Evolutionary conservation across 2,888 invertebrate genomes (phyloP).

Genomic region (Thera obeliscata): DNA sequence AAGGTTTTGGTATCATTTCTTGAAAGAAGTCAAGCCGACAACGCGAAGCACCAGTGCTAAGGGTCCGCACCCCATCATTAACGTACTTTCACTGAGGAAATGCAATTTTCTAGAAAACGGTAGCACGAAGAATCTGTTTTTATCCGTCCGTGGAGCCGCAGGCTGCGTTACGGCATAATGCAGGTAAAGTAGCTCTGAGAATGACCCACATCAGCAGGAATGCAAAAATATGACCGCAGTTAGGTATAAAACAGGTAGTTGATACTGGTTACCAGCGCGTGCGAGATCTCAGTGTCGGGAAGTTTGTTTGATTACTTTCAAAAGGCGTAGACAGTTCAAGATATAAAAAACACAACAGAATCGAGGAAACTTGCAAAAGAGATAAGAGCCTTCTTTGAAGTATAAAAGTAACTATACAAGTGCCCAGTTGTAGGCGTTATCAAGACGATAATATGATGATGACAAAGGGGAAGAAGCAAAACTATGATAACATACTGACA

Average conservation of each 20-base stretch:
- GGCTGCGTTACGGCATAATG: conserved; percentile 74
- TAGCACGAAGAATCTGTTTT: conserved; percentile 80
- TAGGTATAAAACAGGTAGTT: conserved; percentile 3
- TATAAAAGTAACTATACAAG: too few species aligned
- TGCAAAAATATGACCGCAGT: conserved; percentile 43
- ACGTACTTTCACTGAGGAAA: conserved; percentile 80
- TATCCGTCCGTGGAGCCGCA: conserved; percentile 70
- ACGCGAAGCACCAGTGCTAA: conserved; percentile 45
- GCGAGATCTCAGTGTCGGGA: background rate
- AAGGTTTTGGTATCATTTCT: background rate
- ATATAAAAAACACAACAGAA: too few species aligned
- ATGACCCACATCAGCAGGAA: conserved; percentile 64
- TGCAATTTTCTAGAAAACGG: conserved; percentile 83
- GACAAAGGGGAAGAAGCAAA: too few species aligned
- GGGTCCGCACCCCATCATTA: conserved; percentile 76
- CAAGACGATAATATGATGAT: too few species aligned
- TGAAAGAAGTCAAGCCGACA: background rate
- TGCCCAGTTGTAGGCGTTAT: too few species aligned
- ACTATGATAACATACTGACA: too few species aligned
- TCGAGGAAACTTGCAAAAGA: too few species aligned
- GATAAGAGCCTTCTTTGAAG: too few species aligned
- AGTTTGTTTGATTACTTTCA: too few species aligned
- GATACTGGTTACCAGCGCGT: background rate
- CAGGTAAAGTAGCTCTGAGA: conserved; percentile 51
- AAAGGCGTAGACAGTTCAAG: too few species aligned